Percentiles rank a stretch among this genome's conserved stretches.
phyloP scores from a whole-genome alignment of 2,113 vertebrate genomes.

The Columbina picui region DNA sequence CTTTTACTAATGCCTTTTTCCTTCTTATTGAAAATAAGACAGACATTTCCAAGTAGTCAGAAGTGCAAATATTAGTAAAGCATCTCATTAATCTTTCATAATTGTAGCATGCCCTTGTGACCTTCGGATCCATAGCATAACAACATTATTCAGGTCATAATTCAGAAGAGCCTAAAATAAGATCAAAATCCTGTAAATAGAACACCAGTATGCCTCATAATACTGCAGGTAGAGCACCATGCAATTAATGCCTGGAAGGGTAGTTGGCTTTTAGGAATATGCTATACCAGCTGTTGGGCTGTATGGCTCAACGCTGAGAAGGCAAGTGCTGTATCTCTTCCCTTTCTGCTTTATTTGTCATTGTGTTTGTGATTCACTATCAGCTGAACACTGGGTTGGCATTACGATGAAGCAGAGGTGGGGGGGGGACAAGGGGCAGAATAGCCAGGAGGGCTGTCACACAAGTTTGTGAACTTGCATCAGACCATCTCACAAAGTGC shows the following conservation, averaged over 20 bases:
- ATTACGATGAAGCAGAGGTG: fast-evolving
- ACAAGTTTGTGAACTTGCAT: neutral
- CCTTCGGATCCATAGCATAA: conserved; percentile 1
- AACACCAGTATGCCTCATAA: neutral
- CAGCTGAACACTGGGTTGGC: neutral
- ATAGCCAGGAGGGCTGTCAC: fast-evolving
- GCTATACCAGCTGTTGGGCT: neutral
- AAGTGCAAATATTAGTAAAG: conserved; percentile 75
- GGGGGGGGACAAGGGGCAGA: neutral
- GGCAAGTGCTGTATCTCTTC: neutral
- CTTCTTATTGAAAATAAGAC: conserved; percentile 13
- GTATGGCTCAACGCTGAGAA: neutral
- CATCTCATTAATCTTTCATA: conserved; percentile 74
- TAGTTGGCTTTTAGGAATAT: neutral
- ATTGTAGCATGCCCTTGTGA: conserved; percentile 61
- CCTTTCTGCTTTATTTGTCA: neutral
- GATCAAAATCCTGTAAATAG: neutral
- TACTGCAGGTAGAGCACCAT: neutral
- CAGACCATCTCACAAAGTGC: neutral
- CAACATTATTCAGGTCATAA: neutral
- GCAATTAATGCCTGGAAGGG: neutral
- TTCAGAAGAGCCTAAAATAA: neutral
- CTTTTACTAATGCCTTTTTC: neutral
- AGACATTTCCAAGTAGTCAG: conserved; percentile 42
- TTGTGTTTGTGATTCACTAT: neutral